A percentile compares a stretch with the other conserved stretches of the same genome.
Conservation (phyloP, 2,888 invertebrate species). For the Phanerotoma sp. region DNA sequence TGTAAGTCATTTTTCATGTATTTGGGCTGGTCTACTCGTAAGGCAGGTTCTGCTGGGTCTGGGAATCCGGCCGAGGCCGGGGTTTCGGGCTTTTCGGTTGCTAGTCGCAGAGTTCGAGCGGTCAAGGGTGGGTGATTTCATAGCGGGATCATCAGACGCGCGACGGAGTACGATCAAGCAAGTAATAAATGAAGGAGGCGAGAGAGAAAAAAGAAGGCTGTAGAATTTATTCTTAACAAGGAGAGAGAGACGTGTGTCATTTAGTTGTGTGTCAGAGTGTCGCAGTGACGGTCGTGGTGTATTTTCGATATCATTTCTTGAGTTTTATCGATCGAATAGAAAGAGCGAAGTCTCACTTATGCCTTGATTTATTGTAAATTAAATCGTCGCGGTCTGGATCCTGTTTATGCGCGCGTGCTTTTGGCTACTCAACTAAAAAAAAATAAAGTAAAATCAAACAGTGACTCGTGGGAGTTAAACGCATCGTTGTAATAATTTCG, state of each 20-base stretch:
- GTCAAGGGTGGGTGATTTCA: constrained; percentile 35
- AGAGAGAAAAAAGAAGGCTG: neutral
- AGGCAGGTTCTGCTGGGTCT: constrained; percentile 39
- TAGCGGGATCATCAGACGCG: constrained; percentile 21
- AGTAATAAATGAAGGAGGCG: neutral
- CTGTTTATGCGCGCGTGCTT: constrained; percentile 29
- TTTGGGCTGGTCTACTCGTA: constrained; percentile 32
- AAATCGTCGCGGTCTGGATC: constrained; percentile 18
- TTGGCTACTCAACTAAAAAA: no score
- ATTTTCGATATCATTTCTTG: constrained; percentile 3
- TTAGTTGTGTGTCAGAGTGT: constrained; percentile 6
- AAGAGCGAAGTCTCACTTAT: constrained; percentile 18
- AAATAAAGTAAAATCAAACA: constrained; percentile 18
- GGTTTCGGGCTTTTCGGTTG: constrained; percentile 40
- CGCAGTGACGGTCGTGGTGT: constrained; percentile 15
- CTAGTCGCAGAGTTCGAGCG: constrained; percentile 40
- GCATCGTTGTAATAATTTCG: constrained; percentile 17
- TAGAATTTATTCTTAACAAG: constrained; percentile 6
- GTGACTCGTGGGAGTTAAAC: constrained; percentile 25
- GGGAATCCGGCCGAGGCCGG: constrained; percentile 44
- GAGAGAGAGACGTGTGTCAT: neutral
- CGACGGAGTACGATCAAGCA: constrained; percentile 8
- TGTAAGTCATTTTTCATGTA: constrained; percentile 14
- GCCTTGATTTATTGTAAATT: constrained; percentile 1
- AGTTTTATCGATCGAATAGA: constrained; percentile 11